Percentiles rank a stretch among this genome's conserved stretches.
These are phyloP conservation scores for Hydrocynus forskahlii DNA, from an alignment of 2,797 vertebrate genomes.

Conservation along the genomic window DNA sequence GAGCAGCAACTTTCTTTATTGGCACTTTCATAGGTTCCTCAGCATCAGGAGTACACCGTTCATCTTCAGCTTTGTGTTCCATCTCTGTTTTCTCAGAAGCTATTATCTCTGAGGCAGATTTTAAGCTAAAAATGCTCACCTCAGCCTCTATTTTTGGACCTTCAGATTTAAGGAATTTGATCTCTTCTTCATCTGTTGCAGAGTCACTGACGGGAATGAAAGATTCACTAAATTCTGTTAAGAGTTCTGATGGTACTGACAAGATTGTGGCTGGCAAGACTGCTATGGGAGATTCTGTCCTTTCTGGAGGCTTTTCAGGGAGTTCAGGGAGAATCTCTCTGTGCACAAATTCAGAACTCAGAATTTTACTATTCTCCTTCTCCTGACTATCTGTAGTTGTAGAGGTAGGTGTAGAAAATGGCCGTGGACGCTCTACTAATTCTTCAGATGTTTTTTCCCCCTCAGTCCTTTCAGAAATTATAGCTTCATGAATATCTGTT, in stretches of 20 bases:
- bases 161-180: neutral
- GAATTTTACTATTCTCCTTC: constrained; percentile 45
- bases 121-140: neutral
- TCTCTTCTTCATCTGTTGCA: constrained; percentile 15
- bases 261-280: neutral
- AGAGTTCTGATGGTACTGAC: neutral
- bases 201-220: neutral
- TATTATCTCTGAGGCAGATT: neutral
- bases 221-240: neutral
- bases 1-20: constrained; percentile 36
- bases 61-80: constrained; percentile 13
- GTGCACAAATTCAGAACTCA: constrained; percentile 21
- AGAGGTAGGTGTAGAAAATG: neutral
- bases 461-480: constrained; percentile 12
- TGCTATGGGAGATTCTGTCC: constrained; percentile 40
- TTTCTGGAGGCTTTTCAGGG: constrained; percentile 37
- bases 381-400: neutral
- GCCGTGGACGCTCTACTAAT: neutral
- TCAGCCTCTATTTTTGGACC: constrained; percentile 9
- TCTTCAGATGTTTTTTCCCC: constrained; percentile 7
- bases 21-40: neutral
- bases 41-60: neutral
- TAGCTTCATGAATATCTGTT: constrained; percentile 1
- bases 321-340: neutral
- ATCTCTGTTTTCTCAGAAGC: neutral